phyloP scores from a whole-genome alignment of 2,113 vertebrate species.

The Zeus faber region DNA sequence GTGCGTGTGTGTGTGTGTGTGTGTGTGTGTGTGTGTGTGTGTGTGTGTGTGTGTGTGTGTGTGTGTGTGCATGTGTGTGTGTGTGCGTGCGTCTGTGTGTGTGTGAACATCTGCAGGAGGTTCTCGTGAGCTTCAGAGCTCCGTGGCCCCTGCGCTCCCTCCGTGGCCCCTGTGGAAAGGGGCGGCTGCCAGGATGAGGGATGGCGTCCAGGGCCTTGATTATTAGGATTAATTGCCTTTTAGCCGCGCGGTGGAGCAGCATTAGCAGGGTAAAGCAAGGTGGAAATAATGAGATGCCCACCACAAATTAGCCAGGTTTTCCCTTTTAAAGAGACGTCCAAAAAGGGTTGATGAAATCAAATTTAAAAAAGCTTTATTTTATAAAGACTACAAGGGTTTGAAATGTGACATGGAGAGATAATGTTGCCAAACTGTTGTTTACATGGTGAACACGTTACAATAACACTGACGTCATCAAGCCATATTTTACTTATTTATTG shows the following conservation, averaged over 20 bases:
- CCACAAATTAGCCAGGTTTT: conserved; percentile 79
- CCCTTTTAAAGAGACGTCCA: conserved; percentile 68
- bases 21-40: conserved; percentile 3
- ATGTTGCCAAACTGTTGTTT: too few relatives aligned
- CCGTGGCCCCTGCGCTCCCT: conserved; percentile 82
- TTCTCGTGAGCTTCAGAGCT: conserved; percentile 73
- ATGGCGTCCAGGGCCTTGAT: conserved; percentile 85
- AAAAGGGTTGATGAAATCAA: conserved; percentile 76
- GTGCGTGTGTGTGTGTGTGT: too few relatives aligned
- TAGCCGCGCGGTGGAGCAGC: conserved; percentile 88
- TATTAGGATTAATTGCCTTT: conserved; percentile 99
- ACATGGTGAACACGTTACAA: too few relatives aligned
- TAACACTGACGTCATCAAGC: too few relatives aligned
- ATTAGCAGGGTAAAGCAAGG: conserved; percentile 83
- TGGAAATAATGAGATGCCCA: conserved; percentile 85
- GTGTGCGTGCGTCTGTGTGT: conserved; percentile 24
- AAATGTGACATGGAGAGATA: too few relatives aligned
- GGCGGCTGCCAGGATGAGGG: conserved; percentile 97
- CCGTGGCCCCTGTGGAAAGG: conserved; percentile 88
- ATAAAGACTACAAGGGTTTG: too few relatives aligned
- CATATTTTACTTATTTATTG: too few relatives aligned
- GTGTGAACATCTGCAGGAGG: conserved; percentile 73
- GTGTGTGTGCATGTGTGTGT: conserved; percentile 23
- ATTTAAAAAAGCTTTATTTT: too few relatives aligned
- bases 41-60: conserved; percentile 32